Evolutionary conservation across 2,797 vertebrate genomes (phyloP), one percentile per base, ranked within the genome.

Genomic region (Ataeniobius toweri): DNA sequence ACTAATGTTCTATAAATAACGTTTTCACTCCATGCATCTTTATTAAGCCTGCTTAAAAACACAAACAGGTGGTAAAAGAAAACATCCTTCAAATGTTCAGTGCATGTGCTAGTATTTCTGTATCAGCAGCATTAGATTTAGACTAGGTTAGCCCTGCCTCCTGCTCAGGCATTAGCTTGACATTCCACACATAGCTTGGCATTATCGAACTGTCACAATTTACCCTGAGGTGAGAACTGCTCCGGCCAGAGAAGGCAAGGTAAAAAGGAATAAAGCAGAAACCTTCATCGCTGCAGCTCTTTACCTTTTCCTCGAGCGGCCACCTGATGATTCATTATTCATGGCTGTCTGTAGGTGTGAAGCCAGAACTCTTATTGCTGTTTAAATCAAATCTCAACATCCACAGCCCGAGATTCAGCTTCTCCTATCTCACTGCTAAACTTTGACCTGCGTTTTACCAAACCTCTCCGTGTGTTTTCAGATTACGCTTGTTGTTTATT

Each of bases 161-260:
- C 90, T 88, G 87, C 92, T 88, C 77, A 89, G 86, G 91, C 89
- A 91, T 92, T 94, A 92, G 88, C 88, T 91, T 91, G 89, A 94
- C 94, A 96, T 96, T 96, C 95, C 94, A 93, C 82, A 92, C 94
- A 96, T 95, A 95, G 89, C 93, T 94, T 91, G 85, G 91, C 90
- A 93, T 95, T 95, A 96, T 95, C 96, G 94, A 95, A 94, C 94
- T 96, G 95, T 95, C 95, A 93, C 89, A 85, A 92, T 93, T 92
- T 81, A 90, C 93, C 95, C 94, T 63, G 90, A 93, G 93, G 95
- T 94, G 88, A 89, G 84, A 89, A 85, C 87, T 83, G 85, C 77
- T 89, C 56, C 77, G 80, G 89, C 75, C 84, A 88, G 86, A 90
- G 90, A 86, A 71, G 74, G 75, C 68, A 75, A 89, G 84, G 88